Conservation (phyloP, 2,888 invertebrate genomes). For the Penaeus monodon region DNA sequence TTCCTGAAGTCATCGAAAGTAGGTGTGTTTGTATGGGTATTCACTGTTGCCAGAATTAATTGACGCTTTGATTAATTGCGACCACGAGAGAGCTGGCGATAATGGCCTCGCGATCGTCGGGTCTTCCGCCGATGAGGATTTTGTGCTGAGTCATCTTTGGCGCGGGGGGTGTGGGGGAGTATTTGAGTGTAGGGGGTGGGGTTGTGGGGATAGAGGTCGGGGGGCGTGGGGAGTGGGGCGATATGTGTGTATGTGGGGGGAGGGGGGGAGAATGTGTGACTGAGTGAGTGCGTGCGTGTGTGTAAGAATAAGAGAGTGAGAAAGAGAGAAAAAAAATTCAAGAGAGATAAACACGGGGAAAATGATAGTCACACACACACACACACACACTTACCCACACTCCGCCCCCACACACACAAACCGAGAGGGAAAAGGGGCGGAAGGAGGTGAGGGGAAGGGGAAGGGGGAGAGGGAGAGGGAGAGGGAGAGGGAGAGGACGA, state of each 20-base stretch:
- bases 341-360: neutral
- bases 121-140: neutral
- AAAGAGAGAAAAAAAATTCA: neutral
- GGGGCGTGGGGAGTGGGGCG: neutral
- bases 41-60: no score
- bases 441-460: conserved; percentile 9
- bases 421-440: conserved; percentile 17
- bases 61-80: no score
- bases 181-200: neutral
- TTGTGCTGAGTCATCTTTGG: neutral
- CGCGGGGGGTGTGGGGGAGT: conserved; percentile 19
- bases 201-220: neutral
- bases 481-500: neutral
- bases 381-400: no score
- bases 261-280: neutral
- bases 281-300: neutral
- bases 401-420: no score
- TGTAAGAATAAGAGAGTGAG: neutral
- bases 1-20: no score
- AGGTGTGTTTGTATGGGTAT: no score
- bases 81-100: neutral
- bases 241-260: neutral
- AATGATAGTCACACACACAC: no score
- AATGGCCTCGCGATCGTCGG: neutral
- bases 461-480: neutral